Evolutionary conservation across 2,888 invertebrate species (phyloP).

Genomic region (Adelognathus sp.): DNA sequence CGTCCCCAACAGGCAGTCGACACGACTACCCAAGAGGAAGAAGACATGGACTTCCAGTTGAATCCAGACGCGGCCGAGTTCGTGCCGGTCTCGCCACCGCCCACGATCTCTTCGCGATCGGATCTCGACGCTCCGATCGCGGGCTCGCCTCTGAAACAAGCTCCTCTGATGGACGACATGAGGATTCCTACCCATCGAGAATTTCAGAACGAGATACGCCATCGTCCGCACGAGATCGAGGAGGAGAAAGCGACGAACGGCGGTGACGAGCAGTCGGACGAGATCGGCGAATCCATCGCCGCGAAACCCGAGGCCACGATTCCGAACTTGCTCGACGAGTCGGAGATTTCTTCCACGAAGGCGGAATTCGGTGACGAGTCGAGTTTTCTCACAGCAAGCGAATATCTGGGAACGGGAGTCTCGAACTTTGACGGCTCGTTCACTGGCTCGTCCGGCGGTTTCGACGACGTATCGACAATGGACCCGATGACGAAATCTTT

Average conservation of each 20-base stretch:
- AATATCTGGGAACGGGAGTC: conserved; percentile 71
- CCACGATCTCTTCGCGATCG: conserved; percentile 80
- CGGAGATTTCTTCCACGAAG: conserved; percentile 82
- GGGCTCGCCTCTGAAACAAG: conserved; percentile 88
- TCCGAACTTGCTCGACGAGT: conserved; percentile 79
- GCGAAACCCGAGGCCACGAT: conserved; percentile 77
- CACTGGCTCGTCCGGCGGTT: conserved; percentile 65
- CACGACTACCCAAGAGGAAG: conserved; percentile 80
- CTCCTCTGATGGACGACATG: conserved; percentile 84
- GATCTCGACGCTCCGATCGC: conserved; percentile 69
- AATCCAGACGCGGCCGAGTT: conserved; percentile 95
- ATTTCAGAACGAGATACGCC: conserved; percentile 85
- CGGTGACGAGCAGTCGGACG: conserved; percentile 27
- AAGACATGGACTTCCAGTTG: conserved; percentile 89
- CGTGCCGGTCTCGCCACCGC: conserved; percentile 86
- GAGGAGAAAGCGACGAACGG: conserved; percentile 62
- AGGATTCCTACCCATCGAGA: conserved; percentile 84
- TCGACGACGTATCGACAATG: conserved; percentile 67
- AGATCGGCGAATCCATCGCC: conserved; percentile 49
- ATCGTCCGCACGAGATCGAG: conserved; percentile 84
- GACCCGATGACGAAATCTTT: conserved; percentile 78
- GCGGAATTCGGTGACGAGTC: conserved; percentile 83
- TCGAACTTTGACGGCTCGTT: conserved; percentile 72
- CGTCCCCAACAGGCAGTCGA: not conserved
- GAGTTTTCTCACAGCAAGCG: conserved; percentile 73